A percentile compares a stretch with the other conserved stretches of the same genome.
Evolutionary conservation across 2,113 vertebrate genomes (phyloP).

Genomic region (Pomatostomus ruficeps): DNA sequence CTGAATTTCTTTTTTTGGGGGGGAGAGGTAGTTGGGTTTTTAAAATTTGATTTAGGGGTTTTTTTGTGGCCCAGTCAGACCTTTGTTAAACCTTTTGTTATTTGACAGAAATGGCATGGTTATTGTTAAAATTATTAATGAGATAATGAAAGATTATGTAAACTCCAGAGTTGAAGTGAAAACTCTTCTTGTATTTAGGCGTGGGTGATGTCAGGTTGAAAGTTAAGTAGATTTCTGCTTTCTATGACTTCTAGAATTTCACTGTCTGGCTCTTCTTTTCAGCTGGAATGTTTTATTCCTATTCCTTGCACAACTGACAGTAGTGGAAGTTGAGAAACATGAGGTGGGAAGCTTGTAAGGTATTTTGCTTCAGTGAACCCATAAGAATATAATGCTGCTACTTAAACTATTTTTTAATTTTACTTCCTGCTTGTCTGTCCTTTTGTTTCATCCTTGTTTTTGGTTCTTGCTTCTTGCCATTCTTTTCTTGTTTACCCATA

Average conservation of each 20-base stretch:
- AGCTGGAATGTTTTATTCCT: slow-evolving; percentile 9
- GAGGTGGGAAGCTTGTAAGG: not conserved
- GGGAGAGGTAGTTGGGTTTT: not conserved
- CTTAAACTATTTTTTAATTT: not conserved
- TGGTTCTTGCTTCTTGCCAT: not conserved
- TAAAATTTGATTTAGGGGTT: not conserved
- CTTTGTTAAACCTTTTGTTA: not conserved
- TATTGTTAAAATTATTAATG: not conserved
- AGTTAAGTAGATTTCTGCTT: not conserved
- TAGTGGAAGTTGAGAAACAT: not conserved
- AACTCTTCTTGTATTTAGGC: not conserved
- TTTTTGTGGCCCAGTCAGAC: not conserved
- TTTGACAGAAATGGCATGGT: not conserved
- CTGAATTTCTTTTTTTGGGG: not conserved
- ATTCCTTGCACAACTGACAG: not conserved
- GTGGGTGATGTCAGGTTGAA: not conserved
- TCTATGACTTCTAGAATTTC: not conserved
- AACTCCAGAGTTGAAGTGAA: not conserved
- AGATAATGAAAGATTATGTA: not conserved
- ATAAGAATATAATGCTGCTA: not conserved
- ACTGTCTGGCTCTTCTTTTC: slow-evolving; percentile 24
- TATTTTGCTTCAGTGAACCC: not conserved
- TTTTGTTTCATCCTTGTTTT: not conserved
- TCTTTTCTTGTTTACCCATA: not conserved
- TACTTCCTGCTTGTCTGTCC: not conserved